Evolutionary conservation across 2,113 vertebrate genomes (phyloP).

Genomic region (Podarcis raffonei): DNA sequence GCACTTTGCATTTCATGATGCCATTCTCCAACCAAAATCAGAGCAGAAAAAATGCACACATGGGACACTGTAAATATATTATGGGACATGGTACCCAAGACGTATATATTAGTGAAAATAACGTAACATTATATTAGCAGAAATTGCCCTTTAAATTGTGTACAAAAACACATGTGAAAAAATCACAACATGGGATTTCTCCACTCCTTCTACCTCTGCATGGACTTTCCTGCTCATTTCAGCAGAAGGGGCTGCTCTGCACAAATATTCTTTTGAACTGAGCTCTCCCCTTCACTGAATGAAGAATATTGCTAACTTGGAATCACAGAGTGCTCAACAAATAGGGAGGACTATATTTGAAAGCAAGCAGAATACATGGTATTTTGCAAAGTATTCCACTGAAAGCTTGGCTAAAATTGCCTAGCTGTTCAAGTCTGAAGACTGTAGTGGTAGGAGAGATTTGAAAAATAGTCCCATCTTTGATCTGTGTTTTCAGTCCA

Average conservation of each 20-base stretch:
- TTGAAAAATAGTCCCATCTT: constrained; percentile 37
- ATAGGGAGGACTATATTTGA: neutral
- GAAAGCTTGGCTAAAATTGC: constrained; percentile 44
- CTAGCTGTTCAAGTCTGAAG: constrained; percentile 44
- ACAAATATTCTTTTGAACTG: neutral
- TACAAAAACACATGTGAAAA: neutral
- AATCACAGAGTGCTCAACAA: neutral
- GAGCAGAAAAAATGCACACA: neutral
- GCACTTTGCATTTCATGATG: neutral
- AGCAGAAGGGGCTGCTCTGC: neutral
- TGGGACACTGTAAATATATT: neutral
- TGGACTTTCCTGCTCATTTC: neutral
- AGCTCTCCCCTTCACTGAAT: neutral
- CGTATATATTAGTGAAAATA: neutral
- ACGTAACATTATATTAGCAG: neutral
- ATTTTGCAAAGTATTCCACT: neutral
- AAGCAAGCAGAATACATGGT: neutral
- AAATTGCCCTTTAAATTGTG: neutral
- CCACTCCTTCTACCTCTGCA: neutral
- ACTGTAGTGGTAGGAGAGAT: constrained; percentile 22
- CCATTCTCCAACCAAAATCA: neutral
- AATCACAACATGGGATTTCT: neutral
- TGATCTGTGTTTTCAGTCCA: constrained; percentile 60
- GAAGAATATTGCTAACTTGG: neutral
- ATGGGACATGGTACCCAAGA: neutral